Evolutionary conservation across 2,888 invertebrate species (phyloP).

Genomic region (Limulus polyphemus): DNA sequence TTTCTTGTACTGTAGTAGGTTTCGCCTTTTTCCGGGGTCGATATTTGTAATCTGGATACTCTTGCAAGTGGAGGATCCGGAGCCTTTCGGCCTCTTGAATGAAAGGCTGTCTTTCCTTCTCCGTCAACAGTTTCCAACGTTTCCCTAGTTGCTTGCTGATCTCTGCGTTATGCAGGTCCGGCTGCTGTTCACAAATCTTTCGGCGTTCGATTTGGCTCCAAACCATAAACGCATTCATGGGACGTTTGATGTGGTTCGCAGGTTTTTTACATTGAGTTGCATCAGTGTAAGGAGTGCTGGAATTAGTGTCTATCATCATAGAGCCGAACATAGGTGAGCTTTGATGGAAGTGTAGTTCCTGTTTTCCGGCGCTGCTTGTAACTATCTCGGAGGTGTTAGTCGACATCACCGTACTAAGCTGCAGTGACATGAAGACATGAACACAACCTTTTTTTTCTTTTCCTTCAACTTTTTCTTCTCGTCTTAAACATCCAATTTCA

Average conservation of each 20-base stretch:
- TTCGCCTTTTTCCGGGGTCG: constrained; percentile 1
- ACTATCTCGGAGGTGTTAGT: too few species aligned
- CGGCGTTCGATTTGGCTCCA: constrained; percentile 96
- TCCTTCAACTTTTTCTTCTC: too few species aligned
- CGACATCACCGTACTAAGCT: too few species aligned
- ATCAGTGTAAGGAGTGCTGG: constrained; percentile 91
- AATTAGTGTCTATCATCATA: constrained; percentile 75
- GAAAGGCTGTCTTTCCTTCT: constrained; percentile 67
- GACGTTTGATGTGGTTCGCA: constrained; percentile 94
- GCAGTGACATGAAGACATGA: too few species aligned
- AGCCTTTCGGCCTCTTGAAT: constrained; percentile 86
- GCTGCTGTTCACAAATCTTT: constrained; percentile 89
- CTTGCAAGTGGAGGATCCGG: constrained; percentile 43
- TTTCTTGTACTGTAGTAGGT: not conserved
- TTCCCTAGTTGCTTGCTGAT: constrained; percentile 84
- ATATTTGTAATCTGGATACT: constrained; percentile 2
- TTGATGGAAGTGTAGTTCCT: too few species aligned
- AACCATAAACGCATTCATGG: constrained; percentile 99
- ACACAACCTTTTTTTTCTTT: too few species aligned
- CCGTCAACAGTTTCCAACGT: constrained; percentile 71
- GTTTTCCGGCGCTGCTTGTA: too few species aligned
- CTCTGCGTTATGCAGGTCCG: constrained; percentile 97
- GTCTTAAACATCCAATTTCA: too few species aligned
- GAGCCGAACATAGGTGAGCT: constrained; percentile 55
- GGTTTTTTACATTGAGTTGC: constrained; percentile 86